Evolutionary conservation across 1,140 invertebrate genomes (phyloP).

Genomic region (Phenacoccus solenopsis): DNA sequence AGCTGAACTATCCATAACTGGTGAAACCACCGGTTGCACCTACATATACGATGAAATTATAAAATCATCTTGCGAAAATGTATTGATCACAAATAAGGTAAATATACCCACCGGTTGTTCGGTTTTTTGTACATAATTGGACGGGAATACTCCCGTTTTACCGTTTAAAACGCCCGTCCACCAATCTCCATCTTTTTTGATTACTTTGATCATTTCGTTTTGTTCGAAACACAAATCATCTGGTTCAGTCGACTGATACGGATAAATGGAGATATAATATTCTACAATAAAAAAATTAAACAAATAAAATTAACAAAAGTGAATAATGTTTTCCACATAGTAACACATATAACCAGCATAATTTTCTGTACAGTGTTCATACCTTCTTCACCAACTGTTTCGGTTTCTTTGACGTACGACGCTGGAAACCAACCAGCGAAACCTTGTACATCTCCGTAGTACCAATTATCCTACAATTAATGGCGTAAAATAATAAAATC

Average conservation of each 20-base stretch:
- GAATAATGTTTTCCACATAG: too few species aligned
- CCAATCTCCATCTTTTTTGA: slow-evolving; percentile 90
- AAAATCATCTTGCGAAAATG: too few species aligned
- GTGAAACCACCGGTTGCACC: neutral
- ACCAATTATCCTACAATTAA: slow-evolving; percentile 45
- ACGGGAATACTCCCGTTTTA: slow-evolving; percentile 85
- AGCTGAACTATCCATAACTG: neutral
- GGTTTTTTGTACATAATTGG: slow-evolving; percentile 68
- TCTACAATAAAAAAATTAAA: slow-evolving; percentile 33
- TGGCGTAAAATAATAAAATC: neutral
- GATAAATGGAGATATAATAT: slow-evolving; percentile 73
- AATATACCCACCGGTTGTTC: slow-evolving; percentile 22
- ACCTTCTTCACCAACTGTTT: slow-evolving; percentile 22
- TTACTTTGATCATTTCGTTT: slow-evolving; percentile 78
- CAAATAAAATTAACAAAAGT: too few species aligned
- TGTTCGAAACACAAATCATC: slow-evolving; percentile 85
- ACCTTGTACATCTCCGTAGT: slow-evolving; percentile 45
- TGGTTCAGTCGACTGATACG: slow-evolving; percentile 71
- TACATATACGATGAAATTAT: too few species aligned
- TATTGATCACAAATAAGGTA: neutral
- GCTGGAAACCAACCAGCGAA: slow-evolving; percentile 57
- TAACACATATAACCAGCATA: too few species aligned
- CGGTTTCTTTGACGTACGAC: slow-evolving; percentile 47
- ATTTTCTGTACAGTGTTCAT: too few species aligned
- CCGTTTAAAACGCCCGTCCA: slow-evolving; percentile 87